These are phyloP conservation scores for Streptopelia turtur DNA, from an alignment of 2,797 vertebrate genomes.

Conservation along the genomic window DNA sequence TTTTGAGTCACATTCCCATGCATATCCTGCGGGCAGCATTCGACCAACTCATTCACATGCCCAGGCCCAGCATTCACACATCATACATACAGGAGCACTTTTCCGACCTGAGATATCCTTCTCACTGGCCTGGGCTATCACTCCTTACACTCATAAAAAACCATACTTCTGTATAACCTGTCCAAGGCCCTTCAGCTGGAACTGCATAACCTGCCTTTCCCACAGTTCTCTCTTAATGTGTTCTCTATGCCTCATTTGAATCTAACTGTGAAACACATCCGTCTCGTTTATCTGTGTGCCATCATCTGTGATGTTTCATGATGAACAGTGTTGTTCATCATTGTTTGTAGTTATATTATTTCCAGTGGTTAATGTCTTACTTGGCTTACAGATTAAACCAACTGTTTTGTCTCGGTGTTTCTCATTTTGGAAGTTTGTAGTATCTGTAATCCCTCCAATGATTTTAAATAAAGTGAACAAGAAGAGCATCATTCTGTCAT, in stretches of 20 bases:
- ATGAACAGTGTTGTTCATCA: not conserved
- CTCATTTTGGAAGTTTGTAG: not conserved
- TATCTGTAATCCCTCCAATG: not conserved
- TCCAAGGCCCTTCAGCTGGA: too few species aligned
- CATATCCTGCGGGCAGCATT: too few species aligned
- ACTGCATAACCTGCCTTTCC: too few species aligned
- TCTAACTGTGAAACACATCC: accelerated
- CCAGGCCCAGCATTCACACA: too few species aligned
- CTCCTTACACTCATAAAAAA: too few species aligned
- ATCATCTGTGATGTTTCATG: not conserved
- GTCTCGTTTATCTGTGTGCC: not conserved
- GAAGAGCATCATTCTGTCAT: not conserved
- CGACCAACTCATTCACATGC: too few species aligned
- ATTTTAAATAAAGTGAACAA: not conserved
- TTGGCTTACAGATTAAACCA: not conserved
- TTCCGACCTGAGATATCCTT: too few species aligned
- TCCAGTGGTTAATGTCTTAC: not conserved
- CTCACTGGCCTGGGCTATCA: too few species aligned
- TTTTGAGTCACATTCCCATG: too few species aligned
- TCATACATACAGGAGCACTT: too few species aligned
- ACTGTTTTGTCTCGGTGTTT: not conserved
- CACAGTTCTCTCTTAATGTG: not conserved
- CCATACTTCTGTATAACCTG: too few species aligned
- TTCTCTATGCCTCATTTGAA: not conserved
- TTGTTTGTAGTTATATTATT: not conserved